These are phyloP conservation scores for Herminia tarsipennalis DNA, from an alignment of 2,888 invertebrate species.

Conservation along the genomic window DNA sequence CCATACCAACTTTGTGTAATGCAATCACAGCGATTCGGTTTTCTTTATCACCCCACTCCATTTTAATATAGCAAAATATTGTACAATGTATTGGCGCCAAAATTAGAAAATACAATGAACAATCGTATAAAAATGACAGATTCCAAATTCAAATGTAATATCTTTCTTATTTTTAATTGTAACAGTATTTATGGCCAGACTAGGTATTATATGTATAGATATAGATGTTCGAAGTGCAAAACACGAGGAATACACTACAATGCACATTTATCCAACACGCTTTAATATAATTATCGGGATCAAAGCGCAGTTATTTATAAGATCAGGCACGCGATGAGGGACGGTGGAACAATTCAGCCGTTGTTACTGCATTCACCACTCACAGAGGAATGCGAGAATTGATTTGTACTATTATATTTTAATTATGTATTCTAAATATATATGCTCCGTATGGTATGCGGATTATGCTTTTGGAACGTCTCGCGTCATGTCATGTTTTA, in stretches of 20 bases:
- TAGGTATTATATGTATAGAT: no score
- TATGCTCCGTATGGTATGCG: background rate
- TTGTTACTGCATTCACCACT: conserved; percentile 4
- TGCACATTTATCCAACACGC: conserved; percentile 9
- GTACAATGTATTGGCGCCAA: no score
- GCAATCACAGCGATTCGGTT: no score
- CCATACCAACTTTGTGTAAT: no score
- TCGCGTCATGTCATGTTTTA: no score
- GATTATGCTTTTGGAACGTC: background rate
- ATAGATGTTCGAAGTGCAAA: background rate
- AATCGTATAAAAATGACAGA: no score
- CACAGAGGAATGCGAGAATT: conserved; percentile 2
- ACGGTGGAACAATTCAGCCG: conserved; percentile 3
- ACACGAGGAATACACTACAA: background rate
- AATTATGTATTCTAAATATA: background rate
- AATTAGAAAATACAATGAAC: no score
- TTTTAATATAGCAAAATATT: no score
- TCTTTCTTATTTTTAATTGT: no score
- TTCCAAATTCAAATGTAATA: no score
- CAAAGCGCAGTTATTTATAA: conserved; percentile 26
- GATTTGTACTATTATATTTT: conserved; percentile 2
- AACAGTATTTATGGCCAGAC: no score
- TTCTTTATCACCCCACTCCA: no score
- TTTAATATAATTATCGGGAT: conserved; percentile 24
- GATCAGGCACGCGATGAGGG: conserved; percentile 9